Conservation (phyloP, 2,113 vertebrate genomes). For the Zosterops japonicus region DNA sequence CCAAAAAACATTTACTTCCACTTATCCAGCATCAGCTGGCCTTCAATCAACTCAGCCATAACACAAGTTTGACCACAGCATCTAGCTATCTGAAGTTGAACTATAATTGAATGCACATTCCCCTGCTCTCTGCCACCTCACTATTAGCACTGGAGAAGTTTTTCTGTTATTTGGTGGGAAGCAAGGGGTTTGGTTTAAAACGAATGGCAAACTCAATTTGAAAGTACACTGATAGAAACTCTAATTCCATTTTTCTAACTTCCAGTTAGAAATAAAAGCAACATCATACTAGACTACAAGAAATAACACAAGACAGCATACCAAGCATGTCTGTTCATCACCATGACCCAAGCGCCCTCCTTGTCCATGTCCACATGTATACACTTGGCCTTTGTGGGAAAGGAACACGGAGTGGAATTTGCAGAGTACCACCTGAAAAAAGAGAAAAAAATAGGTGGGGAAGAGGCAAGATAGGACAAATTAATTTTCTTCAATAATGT, state of each 20-base stretch:
- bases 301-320: slow-evolving; percentile 37
- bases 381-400: slow-evolving; percentile 94
- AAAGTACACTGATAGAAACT: neutral
- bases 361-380: slow-evolving; percentile 95
- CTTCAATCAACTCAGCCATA: neutral
- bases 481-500: neutral
- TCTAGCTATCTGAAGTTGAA: neutral
- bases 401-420: slow-evolving; percentile 98
- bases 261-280: neutral
- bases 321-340: slow-evolving; percentile 96
- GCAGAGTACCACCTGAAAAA: slow-evolving; percentile 89
- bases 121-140: neutral
- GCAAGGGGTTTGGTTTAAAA: neutral
- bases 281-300: neutral
- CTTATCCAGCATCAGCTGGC: neutral
- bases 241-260: neutral
- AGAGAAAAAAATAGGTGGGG: neutral
- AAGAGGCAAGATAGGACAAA: neutral
- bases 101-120: neutral
- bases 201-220: neutral
- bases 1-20: neutral
- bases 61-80: neutral
- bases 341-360: slow-evolving; percentile 97
- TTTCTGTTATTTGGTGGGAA: neutral
- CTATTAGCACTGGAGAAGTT: neutral